Conservation (phyloP, 1,140 invertebrate genomes). For the Drosophila ohnishii region DNA sequence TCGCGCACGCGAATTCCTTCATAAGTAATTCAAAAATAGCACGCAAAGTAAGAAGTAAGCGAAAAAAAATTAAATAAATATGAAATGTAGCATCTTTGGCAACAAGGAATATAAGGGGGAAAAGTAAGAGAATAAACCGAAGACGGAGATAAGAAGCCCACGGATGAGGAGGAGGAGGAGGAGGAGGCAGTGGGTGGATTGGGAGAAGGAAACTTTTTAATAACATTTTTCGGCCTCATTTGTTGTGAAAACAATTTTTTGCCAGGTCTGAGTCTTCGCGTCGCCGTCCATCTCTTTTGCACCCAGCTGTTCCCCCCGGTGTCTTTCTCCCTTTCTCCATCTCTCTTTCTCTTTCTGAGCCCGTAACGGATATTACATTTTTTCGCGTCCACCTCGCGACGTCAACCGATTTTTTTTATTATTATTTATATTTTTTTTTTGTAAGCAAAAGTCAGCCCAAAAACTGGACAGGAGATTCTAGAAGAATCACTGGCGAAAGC, state of each 20-base stretch:
- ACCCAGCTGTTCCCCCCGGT: neutral
- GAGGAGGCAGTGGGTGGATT: neutral
- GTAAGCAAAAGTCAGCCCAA: slow-evolving; percentile 56
- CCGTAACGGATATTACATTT: slow-evolving; percentile 79
- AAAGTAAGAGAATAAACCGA: slow-evolving; percentile 28
- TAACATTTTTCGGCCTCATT: slow-evolving; percentile 81
- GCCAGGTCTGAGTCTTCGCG: slow-evolving; percentile 42
- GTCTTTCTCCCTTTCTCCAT: neutral
- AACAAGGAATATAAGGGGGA: slow-evolving; percentile 36
- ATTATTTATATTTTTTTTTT: slow-evolving; percentile 10
- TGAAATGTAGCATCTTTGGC: slow-evolving; percentile 67
- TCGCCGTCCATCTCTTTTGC: slow-evolving; percentile 13
- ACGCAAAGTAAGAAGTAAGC: slow-evolving; percentile 68
- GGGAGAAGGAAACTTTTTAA: slow-evolving; percentile 78
- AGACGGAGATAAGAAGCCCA: slow-evolving; percentile 31
- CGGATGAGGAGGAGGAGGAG: neutral
- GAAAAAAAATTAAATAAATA: slow-evolving; percentile 77
- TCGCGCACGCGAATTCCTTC: slow-evolving; percentile 26
- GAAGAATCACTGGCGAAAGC: slow-evolving; percentile 20
- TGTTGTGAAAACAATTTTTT: slow-evolving; percentile 80
- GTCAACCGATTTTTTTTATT: slow-evolving; percentile 46
- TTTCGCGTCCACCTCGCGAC: slow-evolving; percentile 72
- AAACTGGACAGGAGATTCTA: slow-evolving; percentile 23
- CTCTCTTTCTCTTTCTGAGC: slow-evolving; percentile 9
- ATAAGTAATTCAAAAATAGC: slow-evolving; percentile 70